These are phyloP conservation scores for Villa cingulata DNA, from an alignment of 2,888 invertebrate genomes.

Conservation along the genomic window DNA sequence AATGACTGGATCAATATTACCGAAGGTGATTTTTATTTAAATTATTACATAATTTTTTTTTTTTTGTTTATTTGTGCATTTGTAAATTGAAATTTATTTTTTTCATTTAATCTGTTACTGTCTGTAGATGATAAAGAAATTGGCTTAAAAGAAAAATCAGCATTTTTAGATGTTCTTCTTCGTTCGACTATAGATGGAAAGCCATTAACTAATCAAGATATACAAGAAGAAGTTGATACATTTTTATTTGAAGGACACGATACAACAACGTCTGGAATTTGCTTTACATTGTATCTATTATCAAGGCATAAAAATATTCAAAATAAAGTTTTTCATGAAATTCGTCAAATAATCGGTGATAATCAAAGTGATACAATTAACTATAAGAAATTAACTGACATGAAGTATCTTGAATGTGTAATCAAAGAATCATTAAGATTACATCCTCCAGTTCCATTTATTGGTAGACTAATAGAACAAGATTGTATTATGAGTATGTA, in stretches of 20 bases:
- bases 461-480: conserved; percentile 27
- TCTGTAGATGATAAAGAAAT: no score
- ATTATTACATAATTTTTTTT: no score
- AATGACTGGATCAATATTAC: no score
- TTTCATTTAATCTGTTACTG: no score
- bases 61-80: no score
- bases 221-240: conserved; percentile 58
- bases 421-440: conserved; percentile 33
- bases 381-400: conserved; percentile 25
- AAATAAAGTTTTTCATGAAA: conserved; percentile 36
- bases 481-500: conserved; percentile 32
- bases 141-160: conserved; percentile 40
- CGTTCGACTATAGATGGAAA: conserved; percentile 45
- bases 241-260: conserved; percentile 55
- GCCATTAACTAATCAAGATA: conserved; percentile 43
- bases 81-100: no score
- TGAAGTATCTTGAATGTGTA: conserved; percentile 32
- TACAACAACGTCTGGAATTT: conserved; percentile 40
- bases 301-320: conserved; percentile 38
- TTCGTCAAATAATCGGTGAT: conserved; percentile 23
- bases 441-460: conserved; percentile 31
- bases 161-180: conserved; percentile 53
- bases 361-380: conserved; percentile 26
- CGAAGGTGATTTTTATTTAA: no score
- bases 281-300: conserved; percentile 39